Evolutionary conservation across 2,113 vertebrate genomes (phyloP), one percentile per base, ranked within the genome.

Genomic region (Leucopternis melanops): DNA sequence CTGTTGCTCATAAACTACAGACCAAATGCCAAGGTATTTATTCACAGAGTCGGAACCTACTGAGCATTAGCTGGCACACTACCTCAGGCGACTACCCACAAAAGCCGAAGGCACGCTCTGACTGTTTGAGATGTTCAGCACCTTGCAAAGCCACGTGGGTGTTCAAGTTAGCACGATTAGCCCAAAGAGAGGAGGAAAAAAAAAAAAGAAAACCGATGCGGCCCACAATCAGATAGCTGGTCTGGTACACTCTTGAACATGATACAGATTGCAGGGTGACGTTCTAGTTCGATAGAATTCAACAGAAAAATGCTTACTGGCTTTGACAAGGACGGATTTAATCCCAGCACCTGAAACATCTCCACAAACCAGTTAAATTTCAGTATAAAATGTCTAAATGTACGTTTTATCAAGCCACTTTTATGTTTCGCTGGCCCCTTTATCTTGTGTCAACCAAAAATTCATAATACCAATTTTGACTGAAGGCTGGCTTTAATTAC

Each of bases 381-480:
- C 83, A 82, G 58, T 77, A 95, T 95, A 95, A 97, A 90, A 81
- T 95, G 78, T 91, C 90, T 95, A 96, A 96, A 94, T 55, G 62
- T 90, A 79, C 92, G 75, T 93, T 96, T 96, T 94, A 80, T 92
- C 90, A 80, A 96, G 88, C 49, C 72, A 96, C 97, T 98, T 97
- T 98, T 97, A 98, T 97, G 96, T 97, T 97, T 90, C 27, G 0
- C 90, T 96, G 66, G 93, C 59, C 86, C 86, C 96, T 95, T 97
- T 96, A 97, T 95, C 96, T 88, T 67, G 69, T 96, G 92, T 97
- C 96, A 95, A 96, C 93, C 59, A 92, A 96, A 97, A 97, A 95
- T 93, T 96, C 94, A 58, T 96, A 96, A 97, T 90, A 84, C 83
- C 57, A 55, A 44, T 78, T 95, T 94, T 80, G 88, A 94, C 92